Conservation (phyloP, 1,140 invertebrate species). For the Bombus waltoni region DNA sequence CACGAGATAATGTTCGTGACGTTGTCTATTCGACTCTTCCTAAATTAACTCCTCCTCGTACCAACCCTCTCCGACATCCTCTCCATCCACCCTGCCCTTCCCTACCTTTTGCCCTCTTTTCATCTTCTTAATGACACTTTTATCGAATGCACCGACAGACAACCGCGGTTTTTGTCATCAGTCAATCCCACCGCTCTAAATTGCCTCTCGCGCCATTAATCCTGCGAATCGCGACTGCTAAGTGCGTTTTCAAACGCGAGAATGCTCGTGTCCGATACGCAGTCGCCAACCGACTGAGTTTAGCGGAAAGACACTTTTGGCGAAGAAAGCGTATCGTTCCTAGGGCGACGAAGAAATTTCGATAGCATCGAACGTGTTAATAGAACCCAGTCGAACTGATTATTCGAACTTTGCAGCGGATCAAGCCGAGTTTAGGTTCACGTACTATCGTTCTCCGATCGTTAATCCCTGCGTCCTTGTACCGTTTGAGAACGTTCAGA, state of each 20-base stretch:
- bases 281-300: too few species aligned
- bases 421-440: too few species aligned
- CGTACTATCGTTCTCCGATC: too few species aligned
- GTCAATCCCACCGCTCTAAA: not conserved
- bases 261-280: not conserved
- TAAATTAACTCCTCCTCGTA: slow-evolving; percentile 22
- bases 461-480: too few species aligned
- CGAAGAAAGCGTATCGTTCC: too few species aligned
- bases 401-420: too few species aligned
- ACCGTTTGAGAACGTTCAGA: too few species aligned
- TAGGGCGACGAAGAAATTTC: too few species aligned
- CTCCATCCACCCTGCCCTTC: not conserved
- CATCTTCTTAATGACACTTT: slow-evolving; percentile 21
- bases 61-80: not conserved
- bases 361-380: too few species aligned
- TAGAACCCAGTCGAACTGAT: too few species aligned
- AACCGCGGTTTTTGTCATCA: not conserved
- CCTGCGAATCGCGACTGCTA: not conserved
- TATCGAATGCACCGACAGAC: slow-evolving; percentile 7
- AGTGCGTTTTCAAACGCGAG: not conserved
- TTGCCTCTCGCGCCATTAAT: not conserved
- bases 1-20: slow-evolving; percentile 34
- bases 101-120: slow-evolving; percentile 2
- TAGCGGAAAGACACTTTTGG: too few species aligned
- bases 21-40: slow-evolving; percentile 4